Conservation (phyloP, 2,113 vertebrate genomes). For the Tympanuchus pallidicinctus region DNA sequence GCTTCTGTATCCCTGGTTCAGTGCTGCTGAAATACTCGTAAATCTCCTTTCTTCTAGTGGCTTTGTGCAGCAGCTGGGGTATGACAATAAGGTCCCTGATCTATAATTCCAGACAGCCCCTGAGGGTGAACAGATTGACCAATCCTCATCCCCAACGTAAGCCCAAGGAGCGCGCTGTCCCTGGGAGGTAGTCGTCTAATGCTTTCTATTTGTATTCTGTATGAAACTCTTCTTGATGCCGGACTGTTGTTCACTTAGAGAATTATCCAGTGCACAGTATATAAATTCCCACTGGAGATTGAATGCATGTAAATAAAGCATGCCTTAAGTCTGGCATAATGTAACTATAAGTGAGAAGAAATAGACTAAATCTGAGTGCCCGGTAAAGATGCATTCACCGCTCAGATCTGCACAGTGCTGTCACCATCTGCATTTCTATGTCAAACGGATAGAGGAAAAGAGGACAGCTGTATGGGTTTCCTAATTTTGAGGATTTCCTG, state of each 20-base stretch:
- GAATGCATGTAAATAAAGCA: conserved; percentile 67
- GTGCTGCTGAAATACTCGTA: conserved; percentile 86
- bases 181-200: conserved; percentile 73
- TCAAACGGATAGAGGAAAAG: conserved; percentile 28
- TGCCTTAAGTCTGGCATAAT: conserved; percentile 72
- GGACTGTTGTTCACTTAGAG: conserved; percentile 64
- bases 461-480: conserved; percentile 41
- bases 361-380: conserved; percentile 46
- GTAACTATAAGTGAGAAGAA: conserved; percentile 71
- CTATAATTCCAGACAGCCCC: conserved; percentile 82
- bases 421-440: conserved; percentile 52
- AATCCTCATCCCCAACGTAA: conserved; percentile 71
- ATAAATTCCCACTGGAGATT: conserved; percentile 75
- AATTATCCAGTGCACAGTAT: conserved; percentile 58
- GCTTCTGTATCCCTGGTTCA: conserved; percentile 83
- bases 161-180: conserved; percentile 61
- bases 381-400: conserved; percentile 39
- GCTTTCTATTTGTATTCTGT: conserved; percentile 79
- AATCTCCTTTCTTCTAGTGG: conserved; percentile 88
- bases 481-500: conserved; percentile 57
- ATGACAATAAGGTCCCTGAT: conserved; percentile 86
- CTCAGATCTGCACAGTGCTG: conserved; percentile 30
- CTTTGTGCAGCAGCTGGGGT: conserved; percentile 87
- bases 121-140: conserved; percentile 68
- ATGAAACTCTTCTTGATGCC: conserved; percentile 70